phyloP scores from a whole-genome alignment of 2,113 vertebrate species.

The Garra rufa region DNA sequence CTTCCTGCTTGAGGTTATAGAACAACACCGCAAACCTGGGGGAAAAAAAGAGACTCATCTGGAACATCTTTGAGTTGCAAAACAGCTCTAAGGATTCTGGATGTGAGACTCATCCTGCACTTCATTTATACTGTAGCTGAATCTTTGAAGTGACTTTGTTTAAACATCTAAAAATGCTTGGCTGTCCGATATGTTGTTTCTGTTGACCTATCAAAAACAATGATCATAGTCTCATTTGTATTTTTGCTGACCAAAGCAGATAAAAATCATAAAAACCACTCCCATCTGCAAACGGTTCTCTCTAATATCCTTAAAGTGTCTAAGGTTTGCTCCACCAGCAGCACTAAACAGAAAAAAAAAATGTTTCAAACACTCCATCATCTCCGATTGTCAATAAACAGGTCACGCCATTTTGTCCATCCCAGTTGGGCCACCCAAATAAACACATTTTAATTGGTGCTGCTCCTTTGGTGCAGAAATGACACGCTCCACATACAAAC shows the following conservation, averaged over 20 bases:
- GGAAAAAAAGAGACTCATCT: background rate
- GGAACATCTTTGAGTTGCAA: constrained; percentile 22
- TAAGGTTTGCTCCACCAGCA: background rate
- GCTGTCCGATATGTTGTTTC: background rate
- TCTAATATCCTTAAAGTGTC: background rate
- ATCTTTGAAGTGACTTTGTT: constrained; percentile 19
- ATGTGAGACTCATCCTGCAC: constrained; percentile 7
- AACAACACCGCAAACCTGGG: background rate
- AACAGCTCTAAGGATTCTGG: constrained; percentile 10
- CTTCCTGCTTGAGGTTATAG: constrained; percentile 1
- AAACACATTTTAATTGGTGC: background rate
- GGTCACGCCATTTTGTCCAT: background rate
- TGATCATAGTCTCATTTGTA: background rate
- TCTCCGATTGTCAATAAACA: background rate
- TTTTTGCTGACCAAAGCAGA: background rate
- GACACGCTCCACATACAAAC: background rate
- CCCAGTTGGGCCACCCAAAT: background rate
- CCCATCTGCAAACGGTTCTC: background rate
- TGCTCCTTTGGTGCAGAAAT: background rate
- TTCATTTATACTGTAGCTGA: background rate
- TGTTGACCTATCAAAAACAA: background rate
- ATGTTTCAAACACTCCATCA: background rate
- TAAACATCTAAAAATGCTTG: background rate
- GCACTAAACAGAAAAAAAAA: background rate
- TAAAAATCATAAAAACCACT: background rate